Base-by-base conservation (phyloP, 1,140 invertebrate genomes). In the Calliphora vicina region DNA sequence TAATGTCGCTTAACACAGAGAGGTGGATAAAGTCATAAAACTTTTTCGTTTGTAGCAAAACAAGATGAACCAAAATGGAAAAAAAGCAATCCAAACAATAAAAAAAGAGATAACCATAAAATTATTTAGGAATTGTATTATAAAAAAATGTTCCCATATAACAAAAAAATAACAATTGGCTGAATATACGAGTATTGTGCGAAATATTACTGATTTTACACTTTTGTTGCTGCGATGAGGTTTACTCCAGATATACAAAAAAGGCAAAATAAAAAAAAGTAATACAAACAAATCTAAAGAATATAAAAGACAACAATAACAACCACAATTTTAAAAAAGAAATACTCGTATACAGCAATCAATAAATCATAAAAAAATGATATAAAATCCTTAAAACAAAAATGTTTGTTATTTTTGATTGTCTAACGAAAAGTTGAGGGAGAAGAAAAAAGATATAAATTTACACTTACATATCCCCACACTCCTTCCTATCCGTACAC, bases 11-110 rank as follows among this genome's bases (percentile, higher is more conserved):
- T 15, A 0, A 15, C 13, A 57, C 13, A 17, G 4, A 57, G n/a
- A 57, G 50, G 50, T 57, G 50, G 50, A 57, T 57, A 57, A 57
- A 57, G 50, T 57, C 50, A n/a, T 57, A 57, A 57, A 57, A 57
- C 13, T 57, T 57, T 17, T 57, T 57, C 13, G 4, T 15, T 57
- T 57, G 10, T 15, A 13, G 29, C 29, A 2, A 35, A 35, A 35
- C 29, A 35, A 2, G 29, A 4, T 35, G 29, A 35, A 35, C 29
- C 29, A 35, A 35, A 57, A 17, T 57, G 0, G 4, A 45, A 45
- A 15, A 12, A 9, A 45, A 15, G 50, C 5, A 15, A 57, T 57
- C 13, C 50, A 57, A 35, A 57, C 50, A 57, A 57, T 15, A 57
- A 57, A 5, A 57, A 57, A 5, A 35, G n/a, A 57, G 50, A 57